Evolutionary conservation across 2,888 invertebrate species (phyloP).

Genomic region (Tipula confusa): DNA sequence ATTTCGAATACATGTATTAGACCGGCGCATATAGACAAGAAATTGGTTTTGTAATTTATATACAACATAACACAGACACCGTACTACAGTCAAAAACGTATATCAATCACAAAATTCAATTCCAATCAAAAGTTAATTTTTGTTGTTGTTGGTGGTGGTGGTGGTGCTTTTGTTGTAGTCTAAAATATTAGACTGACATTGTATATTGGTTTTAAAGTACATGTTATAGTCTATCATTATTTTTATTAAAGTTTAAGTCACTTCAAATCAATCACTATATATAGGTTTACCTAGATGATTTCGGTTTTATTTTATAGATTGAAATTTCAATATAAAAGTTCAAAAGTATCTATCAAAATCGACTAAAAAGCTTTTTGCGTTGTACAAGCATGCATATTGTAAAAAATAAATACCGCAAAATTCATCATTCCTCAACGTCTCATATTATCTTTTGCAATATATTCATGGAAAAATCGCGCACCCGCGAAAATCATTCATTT

Average conservation of each 20-base stretch:
- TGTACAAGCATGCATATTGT: too few relatives aligned
- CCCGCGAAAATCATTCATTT: not conserved
- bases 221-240: not conserved
- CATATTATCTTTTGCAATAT: too few relatives aligned
- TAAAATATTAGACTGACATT: not conserved
- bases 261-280: not conserved
- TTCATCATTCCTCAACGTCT: too few relatives aligned
- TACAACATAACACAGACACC: not conserved
- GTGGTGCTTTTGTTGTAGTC: not conserved
- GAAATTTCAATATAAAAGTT: not conserved
- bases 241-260: not conserved
- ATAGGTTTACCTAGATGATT: too few relatives aligned
- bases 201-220: not conserved
- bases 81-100: not conserved
- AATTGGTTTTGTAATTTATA: not conserved
- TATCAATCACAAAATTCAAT: constrained; percentile 5
- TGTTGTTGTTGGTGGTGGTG: not conserved
- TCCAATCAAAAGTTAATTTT: not conserved
- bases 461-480: not conserved
- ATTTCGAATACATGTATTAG: not conserved
- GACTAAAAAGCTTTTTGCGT: not conserved
- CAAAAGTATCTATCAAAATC: not conserved
- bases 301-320: too few relatives aligned
- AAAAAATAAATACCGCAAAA: too few relatives aligned
- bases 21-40: not conserved